Evolutionary conservation across 2,888 invertebrate species (phyloP).

Genomic region (Plagodis pulveraria): DNA sequence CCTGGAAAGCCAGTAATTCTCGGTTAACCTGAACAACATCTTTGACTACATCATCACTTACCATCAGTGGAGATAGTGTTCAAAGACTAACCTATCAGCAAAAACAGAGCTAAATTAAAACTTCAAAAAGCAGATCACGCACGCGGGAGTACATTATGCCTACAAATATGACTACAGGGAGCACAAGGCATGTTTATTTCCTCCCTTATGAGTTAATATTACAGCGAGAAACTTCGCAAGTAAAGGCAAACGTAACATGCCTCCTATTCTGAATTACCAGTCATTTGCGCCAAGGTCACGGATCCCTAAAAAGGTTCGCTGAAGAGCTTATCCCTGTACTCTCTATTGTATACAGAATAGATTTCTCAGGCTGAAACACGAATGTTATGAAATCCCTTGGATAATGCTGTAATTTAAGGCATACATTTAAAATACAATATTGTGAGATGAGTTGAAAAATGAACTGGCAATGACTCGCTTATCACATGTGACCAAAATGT

Average conservation of each 20-base stretch:
- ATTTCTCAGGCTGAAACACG: slow-evolving; percentile 2
- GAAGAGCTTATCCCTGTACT: slow-evolving; percentile 6
- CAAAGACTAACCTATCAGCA: no score
- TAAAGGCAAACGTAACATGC: slow-evolving; percentile 25
- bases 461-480: no score
- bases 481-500: no score
- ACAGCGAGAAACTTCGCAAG: slow-evolving; percentile 11
- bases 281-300: slow-evolving; percentile 24
- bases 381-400: not conserved
- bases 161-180: slow-evolving; percentile 3
- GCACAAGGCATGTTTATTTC: slow-evolving; percentile 9
- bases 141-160: not conserved
- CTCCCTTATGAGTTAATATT: slow-evolving; percentile 21
- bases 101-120: not conserved
- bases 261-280: slow-evolving; percentile 20
- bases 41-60: no score
- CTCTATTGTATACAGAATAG: slow-evolving; percentile 3
- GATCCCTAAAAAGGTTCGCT: slow-evolving; percentile 24
- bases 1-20: no score
- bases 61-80: no score
- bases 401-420: no score
- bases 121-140: slow-evolving; percentile 6
- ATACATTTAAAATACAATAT: no score
- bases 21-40: no score
- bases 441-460: no score